Percentiles rank a stretch among this genome's conserved stretches.
Evolutionary conservation across 2,113 vertebrate species (phyloP).

Genomic region (Megaleporinus macrocephalus): DNA sequence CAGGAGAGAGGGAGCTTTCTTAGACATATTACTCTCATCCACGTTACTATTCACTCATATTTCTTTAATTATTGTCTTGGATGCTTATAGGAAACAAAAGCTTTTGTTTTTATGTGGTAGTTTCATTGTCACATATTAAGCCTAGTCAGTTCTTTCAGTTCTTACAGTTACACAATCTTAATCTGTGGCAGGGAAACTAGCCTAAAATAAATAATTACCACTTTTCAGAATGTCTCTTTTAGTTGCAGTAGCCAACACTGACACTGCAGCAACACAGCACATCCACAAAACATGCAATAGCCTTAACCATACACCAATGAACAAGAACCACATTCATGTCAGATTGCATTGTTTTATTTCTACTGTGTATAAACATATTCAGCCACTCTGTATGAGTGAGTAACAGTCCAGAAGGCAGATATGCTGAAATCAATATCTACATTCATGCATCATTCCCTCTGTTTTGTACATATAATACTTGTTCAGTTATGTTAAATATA

Average conservation of each 20-base stretch:
- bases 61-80: constrained; percentile 63
- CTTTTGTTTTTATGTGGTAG: too few relatives aligned
- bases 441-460: constrained; percentile 89
- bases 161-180: too few relatives aligned
- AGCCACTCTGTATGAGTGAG: constrained; percentile 80
- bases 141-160: neutral
- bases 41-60: constrained; percentile 71
- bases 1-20: constrained; percentile 72
- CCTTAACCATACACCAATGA: neutral
- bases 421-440: constrained; percentile 86
- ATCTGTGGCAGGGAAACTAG: too few relatives aligned
- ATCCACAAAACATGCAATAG: neutral
- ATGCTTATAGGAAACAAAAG: neutral
- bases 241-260: too few relatives aligned
- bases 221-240: too few relatives aligned
- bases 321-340: constrained; percentile 18
- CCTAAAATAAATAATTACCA: too few relatives aligned
- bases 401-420: constrained; percentile 86
- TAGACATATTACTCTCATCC: constrained; percentile 69
- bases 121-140: neutral
- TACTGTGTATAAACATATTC: constrained; percentile 77
- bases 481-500: constrained; percentile 63
- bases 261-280: neutral
- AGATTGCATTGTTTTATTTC: constrained; percentile 77
- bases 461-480: constrained; percentile 73